Conservation (phyloP, 1,140 invertebrate genomes). For the Apocrypta bakeri region DNA sequence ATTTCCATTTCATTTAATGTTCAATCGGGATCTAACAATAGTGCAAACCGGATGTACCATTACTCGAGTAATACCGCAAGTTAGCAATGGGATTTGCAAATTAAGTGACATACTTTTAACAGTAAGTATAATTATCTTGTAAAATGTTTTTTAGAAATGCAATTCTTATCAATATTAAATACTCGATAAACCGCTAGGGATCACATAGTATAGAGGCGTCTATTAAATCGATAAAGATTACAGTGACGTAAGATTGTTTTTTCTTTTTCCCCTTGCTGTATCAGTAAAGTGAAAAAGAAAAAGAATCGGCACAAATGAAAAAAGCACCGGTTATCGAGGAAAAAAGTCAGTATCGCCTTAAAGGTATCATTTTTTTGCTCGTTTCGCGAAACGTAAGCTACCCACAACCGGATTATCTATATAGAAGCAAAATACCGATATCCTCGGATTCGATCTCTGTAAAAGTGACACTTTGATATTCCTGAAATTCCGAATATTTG, state of each 20-base stretch:
- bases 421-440: no score
- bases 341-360: neutral
- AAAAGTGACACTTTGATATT: no score
- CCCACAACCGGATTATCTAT: neutral
- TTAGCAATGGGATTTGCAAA: slow-evolving; percentile 79
- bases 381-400: neutral
- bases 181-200: neutral
- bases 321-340: neutral
- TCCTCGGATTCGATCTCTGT: no score
- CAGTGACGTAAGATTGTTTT: neutral
- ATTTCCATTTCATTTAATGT: slow-evolving; percentile 97
- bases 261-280: neutral
- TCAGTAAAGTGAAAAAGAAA: no score
- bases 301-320: neutral
- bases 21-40: slow-evolving; percentile 88
- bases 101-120: slow-evolving; percentile 87
- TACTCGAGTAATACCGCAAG: slow-evolving; percentile 85
- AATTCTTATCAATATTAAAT: neutral
- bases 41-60: slow-evolving; percentile 92
- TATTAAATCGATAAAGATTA: neutral
- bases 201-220: neutral
- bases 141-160: no score
- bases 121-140: slow-evolving; percentile 73
- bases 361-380: neutral
- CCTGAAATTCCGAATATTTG: no score